These are phyloP conservation scores for Phrynosoma platyrhinos DNA, from an alignment of 2,113 vertebrate genomes.

Conservation along the genomic window DNA sequence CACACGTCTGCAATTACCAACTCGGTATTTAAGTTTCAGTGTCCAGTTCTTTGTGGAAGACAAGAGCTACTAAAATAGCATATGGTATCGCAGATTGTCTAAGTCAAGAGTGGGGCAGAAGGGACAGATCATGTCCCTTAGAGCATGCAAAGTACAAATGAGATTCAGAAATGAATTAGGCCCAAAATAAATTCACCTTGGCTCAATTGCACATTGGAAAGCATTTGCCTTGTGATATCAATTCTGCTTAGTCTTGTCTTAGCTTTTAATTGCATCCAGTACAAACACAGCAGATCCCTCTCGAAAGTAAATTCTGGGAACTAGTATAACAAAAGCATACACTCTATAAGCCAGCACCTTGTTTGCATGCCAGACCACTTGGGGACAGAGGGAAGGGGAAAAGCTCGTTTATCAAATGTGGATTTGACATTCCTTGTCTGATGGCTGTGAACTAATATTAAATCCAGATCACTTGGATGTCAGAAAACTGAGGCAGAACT, in stretches of 20 bases:
- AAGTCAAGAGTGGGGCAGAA: conserved; percentile 26
- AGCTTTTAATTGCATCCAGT: not conserved
- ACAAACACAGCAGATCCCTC: not conserved
- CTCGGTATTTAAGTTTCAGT: not conserved
- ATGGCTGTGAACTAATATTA: too few species aligned
- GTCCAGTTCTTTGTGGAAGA: conserved; percentile 32
- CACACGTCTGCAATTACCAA: conserved; percentile 2
- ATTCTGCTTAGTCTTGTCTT: not conserved
- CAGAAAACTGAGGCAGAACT: too few species aligned
- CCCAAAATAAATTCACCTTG: conserved; percentile 66
- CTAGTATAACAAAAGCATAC: not conserved
- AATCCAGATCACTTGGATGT: too few species aligned
- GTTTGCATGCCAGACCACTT: not conserved
- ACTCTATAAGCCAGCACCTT: not conserved
- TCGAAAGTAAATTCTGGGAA: not conserved
- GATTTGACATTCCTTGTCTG: not conserved
- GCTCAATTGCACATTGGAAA: not conserved
- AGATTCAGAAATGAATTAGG: conserved; percentile 46
- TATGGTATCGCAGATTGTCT: conserved; percentile 27
- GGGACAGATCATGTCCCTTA: conserved; percentile 39
- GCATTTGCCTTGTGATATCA: not conserved
- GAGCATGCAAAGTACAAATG: conserved; percentile 49
- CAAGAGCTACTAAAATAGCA: conserved; percentile 43
- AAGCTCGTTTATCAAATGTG: not conserved
- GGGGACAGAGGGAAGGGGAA: not conserved